phyloP scores from a whole-genome alignment of 2,888 invertebrate genomes.

The Trichopoda pennipes region DNA sequence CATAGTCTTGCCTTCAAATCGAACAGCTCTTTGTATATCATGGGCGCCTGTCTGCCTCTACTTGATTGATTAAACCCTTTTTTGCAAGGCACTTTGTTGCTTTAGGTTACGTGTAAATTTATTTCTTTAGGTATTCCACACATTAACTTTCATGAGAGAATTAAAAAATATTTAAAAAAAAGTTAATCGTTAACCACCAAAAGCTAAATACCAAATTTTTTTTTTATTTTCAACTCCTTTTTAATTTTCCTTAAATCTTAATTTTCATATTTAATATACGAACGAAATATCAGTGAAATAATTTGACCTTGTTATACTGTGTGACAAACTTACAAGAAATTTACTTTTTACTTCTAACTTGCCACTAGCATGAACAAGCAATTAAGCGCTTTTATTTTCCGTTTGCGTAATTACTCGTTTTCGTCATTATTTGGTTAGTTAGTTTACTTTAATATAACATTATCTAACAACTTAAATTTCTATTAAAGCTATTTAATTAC shows the following conservation, averaged over 20 bases:
- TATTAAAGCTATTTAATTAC: conserved; percentile 34
- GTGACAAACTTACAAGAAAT: neutral
- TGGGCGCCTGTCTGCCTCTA: no score
- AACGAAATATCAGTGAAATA: neutral
- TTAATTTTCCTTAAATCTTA: neutral
- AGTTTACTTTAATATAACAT: conserved; percentile 28
- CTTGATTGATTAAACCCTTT: no score
- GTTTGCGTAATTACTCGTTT: conserved; percentile 20
- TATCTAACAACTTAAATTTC: conserved; percentile 41
- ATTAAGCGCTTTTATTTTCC: neutral
- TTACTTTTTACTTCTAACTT: neutral
- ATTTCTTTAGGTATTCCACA: no score
- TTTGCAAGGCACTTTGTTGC: no score
- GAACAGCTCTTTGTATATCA: no score
- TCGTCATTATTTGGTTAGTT: neutral
- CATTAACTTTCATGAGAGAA: neutral
- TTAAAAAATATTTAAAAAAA: no score
- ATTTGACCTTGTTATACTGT: no score
- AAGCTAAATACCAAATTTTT: neutral
- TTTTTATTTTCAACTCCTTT: no score
- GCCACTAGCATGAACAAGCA: conserved; percentile 19
- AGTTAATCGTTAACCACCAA: no score
- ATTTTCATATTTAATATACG: neutral
- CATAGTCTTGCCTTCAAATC: no score
- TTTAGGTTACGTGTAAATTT: no score